Evolutionary conservation across 2,113 vertebrate genomes (phyloP), one percentile per base, ranked within the genome.

Genomic region (Oryzias javanicus): DNA sequence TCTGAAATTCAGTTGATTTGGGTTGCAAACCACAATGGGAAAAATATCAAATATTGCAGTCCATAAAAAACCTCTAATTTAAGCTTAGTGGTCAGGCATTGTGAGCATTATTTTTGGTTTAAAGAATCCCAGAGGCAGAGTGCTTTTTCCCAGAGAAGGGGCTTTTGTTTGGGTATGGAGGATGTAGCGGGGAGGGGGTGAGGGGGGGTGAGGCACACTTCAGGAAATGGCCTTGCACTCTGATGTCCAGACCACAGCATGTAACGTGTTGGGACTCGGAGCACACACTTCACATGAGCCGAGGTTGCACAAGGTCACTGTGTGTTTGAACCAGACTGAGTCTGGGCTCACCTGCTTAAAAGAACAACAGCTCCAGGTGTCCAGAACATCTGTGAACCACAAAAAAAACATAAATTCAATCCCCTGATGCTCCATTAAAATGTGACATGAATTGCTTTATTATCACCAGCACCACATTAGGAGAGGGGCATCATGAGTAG

Each of bases 101-200:
- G 35, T 35, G 35, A 13, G 8, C 35, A 35, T 35, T 35, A 35
- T 35, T 35, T 22, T 35, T 10, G 8, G 35, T 35, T 35, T 12
- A 49, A 60, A 54, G 53, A 22, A 52, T 48, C 60, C 2, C 72
- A 83, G 78, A 74, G 79, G 77, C 69, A 19, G 10, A 70, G 75
- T 22, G 13, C 64, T 81, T 72, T 72, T 81, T 81, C 77, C 68
- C 72, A 82, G 70, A 75, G 81, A 84, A 62, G 60, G 10, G 13
- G 81, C 80, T 86, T 84, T 84, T 86, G 83, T 86, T 86, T 88
- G 72, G 82, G 65, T 80, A 76, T 61, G 70, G 63, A 85, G 86
- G 82, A 86, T 86, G 84, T 85, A 78, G 84, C 78, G 60, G 0
- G 1, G 50, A 53, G 29, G 8, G 4, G 60, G 57, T 54, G 60